Evolutionary conservation across 2,797 vertebrate genomes (phyloP).

Genomic region (Myotis findleyi): DNA sequence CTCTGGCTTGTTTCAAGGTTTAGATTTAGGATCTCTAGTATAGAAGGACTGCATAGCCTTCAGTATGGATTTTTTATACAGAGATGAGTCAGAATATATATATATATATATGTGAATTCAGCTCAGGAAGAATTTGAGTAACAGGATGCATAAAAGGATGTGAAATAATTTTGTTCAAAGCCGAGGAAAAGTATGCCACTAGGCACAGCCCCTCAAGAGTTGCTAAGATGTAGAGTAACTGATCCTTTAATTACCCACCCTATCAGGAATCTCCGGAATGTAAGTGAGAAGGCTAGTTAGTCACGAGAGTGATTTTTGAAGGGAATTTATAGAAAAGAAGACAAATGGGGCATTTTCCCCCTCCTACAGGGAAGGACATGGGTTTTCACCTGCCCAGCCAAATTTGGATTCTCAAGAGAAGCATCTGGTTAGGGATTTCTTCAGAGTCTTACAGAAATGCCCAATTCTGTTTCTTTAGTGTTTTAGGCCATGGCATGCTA

Average conservation of each 20-base stretch:
- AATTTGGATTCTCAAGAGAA: conserved; percentile 42
- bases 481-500: background rate
- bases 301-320: conserved; percentile 1
- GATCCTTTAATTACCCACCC: background rate
- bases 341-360: background rate
- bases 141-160: background rate
- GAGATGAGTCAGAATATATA: background rate
- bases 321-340: conserved; percentile 22
- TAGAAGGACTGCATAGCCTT: background rate
- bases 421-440: background rate
- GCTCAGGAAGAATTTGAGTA: background rate
- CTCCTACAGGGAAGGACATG: background rate
- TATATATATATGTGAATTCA: background rate
- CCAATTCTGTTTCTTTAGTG: background rate
- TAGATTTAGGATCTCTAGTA: conserved; percentile 27
- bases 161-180: conserved; percentile 11
- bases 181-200: background rate
- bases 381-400: background rate
- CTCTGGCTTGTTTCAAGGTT: conserved; percentile 14
- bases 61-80: background rate
- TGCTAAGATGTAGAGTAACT: background rate
- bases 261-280: background rate
- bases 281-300: background rate
- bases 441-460: background rate
- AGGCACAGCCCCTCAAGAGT: background rate